phyloP scores from a whole-genome alignment of 2,888 invertebrate species.

The Imbricaverruca yamaguchii region DNA sequence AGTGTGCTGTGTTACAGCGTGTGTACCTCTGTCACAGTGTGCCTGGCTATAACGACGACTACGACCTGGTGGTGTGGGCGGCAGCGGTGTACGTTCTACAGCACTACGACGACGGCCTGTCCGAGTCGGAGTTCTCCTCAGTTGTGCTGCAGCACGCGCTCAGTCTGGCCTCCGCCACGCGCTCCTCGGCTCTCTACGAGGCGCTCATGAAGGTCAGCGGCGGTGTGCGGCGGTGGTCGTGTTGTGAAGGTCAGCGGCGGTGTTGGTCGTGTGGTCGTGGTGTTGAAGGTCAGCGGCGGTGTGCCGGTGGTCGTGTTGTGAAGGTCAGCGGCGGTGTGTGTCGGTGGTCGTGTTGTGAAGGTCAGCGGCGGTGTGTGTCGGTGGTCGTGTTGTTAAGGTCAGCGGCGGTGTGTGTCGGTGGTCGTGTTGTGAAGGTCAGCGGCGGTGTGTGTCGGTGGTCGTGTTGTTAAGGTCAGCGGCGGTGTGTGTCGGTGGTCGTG shows the following conservation, averaged over 20 bases:
- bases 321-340: too few relatives aligned
- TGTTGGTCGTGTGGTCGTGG: neutral
- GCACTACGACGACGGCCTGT: conserved; percentile 38
- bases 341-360: too few relatives aligned
- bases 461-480: too few relatives aligned
- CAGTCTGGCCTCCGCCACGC: conserved; percentile 38
- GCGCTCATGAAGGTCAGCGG: conserved; percentile 11
- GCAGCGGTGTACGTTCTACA: conserved; percentile 67
- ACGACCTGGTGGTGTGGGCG: conserved; percentile 63
- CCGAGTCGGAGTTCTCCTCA: neutral
- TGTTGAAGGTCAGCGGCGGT: too few relatives aligned
- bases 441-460: too few relatives aligned
- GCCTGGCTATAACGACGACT: conserved; percentile 49
- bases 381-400: too few relatives aligned
- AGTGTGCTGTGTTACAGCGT: too few relatives aligned
- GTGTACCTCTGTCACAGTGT: conserved; percentile 29
- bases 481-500: too few relatives aligned
- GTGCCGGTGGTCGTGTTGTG: conserved; percentile 26
- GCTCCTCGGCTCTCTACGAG: neutral
- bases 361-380: too few relatives aligned
- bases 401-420: too few relatives aligned
- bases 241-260: conserved; percentile 27
- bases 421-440: neutral
- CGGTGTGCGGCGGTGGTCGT: neutral
- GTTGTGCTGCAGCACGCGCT: conserved; percentile 51